phyloP scores from a whole-genome alignment of 92 coral and sea anemone genomes.

The Montipora capitata region DNA sequence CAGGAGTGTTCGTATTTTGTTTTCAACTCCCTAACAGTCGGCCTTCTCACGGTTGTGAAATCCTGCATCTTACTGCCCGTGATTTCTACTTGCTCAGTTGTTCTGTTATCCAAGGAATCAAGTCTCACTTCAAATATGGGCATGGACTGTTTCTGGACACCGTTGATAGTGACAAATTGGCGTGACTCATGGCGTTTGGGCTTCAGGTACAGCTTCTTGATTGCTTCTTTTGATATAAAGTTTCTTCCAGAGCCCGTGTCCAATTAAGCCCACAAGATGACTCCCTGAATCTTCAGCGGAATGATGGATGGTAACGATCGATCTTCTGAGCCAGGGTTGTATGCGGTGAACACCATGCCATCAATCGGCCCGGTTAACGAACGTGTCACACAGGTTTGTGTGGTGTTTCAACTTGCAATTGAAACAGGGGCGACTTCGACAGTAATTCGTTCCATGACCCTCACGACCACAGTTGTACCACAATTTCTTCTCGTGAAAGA shows the following conservation, averaged over 20 bases:
- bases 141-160: constrained; percentile 66
- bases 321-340: constrained; percentile 31
- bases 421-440: constrained; percentile 62
- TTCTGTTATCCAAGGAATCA: constrained; percentile 49
- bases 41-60: constrained; percentile 60
- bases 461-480: constrained; percentile 76
- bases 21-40: constrained; percentile 51
- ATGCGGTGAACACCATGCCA: constrained; percentile 18
- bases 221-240: constrained; percentile 59
- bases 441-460: constrained; percentile 63
- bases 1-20: constrained; percentile 31
- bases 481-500: constrained; percentile 57
- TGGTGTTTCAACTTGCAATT: constrained; percentile 68
- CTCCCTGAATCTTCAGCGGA: neutral
- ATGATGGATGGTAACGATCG: neutral
- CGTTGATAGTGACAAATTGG: constrained; percentile 55
- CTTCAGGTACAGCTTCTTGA: constrained; percentile 23
- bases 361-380: neutral
- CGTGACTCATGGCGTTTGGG: constrained; percentile 42
- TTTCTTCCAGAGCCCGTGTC: constrained; percentile 58
- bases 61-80: constrained; percentile 30
- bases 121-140: constrained; percentile 46
- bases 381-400: constrained; percentile 61
- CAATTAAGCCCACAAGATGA: constrained; percentile 36
- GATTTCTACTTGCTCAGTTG: constrained; percentile 35